Percentiles rank a stretch among this genome's conserved stretches.
These are phyloP conservation scores for Ceratosolen solmsi DNA, from an alignment of 1,140 invertebrate species.

Conservation along the genomic window DNA sequence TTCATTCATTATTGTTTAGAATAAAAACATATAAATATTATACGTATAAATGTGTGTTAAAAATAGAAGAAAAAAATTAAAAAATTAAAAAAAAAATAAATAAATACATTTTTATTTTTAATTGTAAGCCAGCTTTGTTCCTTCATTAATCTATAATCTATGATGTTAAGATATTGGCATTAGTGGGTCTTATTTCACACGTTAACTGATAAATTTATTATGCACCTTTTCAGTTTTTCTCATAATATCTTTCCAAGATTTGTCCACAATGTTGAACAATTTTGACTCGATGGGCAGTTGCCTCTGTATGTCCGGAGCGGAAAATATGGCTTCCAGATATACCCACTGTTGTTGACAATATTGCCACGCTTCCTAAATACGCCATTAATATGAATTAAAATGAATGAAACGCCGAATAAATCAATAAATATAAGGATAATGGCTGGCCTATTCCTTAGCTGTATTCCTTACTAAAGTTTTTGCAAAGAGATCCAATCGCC, in stretches of 20 bases:
- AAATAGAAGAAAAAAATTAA: too few species aligned
- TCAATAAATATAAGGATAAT: neutral
- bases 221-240: conserved; percentile 81
- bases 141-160: too few species aligned
- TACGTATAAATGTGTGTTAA: too few species aligned
- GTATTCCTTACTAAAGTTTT: conserved; percentile 79
- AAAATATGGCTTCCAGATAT: conserved; percentile 90
- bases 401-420: neutral
- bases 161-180: too few species aligned
- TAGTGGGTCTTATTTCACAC: too few species aligned
- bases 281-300: conserved; percentile 89
- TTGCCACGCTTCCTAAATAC: conserved; percentile 85
- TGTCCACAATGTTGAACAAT: conserved; percentile 88
- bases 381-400: neutral
- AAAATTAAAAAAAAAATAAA: too few species aligned
- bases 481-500: conserved; percentile 82
- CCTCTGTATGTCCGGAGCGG: conserved; percentile 90
- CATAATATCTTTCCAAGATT: conserved; percentile 90
- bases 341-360: conserved; percentile 89
- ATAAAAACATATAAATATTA: conserved; percentile 11
- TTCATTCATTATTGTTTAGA: neutral
- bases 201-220: too few species aligned
- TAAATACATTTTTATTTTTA: too few species aligned
- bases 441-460: neutral
- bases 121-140: too few species aligned